Evolutionary conservation across 2,888 invertebrate genomes (phyloP).

Genomic region (Apamea anceps): DNA sequence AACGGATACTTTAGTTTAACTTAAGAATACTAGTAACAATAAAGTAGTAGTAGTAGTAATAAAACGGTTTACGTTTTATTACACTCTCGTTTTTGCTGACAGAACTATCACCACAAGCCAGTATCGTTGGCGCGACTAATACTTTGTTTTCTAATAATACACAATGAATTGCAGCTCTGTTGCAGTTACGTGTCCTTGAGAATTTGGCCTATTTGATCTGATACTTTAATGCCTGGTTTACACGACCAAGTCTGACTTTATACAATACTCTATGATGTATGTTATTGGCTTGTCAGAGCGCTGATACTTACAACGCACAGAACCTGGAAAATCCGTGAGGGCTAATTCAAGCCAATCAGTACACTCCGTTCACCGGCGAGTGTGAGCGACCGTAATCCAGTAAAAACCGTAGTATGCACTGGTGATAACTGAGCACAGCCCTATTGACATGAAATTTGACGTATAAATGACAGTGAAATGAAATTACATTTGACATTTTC

Average conservation of each 20-base stretch:
- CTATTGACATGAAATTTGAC: not conserved
- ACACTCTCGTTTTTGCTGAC: not conserved
- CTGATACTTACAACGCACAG: not conserved
- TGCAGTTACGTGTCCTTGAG: not conserved
- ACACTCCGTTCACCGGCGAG: not conserved
- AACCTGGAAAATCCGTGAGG: not conserved
- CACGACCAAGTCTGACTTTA: not conserved
- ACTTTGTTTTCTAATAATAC: not conserved
- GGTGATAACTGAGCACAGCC: not conserved
- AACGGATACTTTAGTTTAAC: too few species aligned
- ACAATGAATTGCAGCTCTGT: not conserved
- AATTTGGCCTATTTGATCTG: not conserved
- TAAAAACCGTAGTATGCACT: not conserved
- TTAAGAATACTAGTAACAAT: too few species aligned
- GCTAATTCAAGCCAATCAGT: not conserved
- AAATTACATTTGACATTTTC: conserved; percentile 13
- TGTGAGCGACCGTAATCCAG: not conserved
- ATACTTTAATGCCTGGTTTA: not conserved
- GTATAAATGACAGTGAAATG: not conserved
- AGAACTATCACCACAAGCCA: not conserved
- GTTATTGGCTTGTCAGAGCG: not conserved
- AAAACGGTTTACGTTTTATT: too few species aligned
- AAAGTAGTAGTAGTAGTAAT: too few species aligned
- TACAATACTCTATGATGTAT: not conserved
- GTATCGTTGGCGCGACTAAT: too few species aligned